Evolutionary conservation across 1,140 invertebrate genomes (phyloP).

Genomic region (Cardiocondyla obscurior): DNA sequence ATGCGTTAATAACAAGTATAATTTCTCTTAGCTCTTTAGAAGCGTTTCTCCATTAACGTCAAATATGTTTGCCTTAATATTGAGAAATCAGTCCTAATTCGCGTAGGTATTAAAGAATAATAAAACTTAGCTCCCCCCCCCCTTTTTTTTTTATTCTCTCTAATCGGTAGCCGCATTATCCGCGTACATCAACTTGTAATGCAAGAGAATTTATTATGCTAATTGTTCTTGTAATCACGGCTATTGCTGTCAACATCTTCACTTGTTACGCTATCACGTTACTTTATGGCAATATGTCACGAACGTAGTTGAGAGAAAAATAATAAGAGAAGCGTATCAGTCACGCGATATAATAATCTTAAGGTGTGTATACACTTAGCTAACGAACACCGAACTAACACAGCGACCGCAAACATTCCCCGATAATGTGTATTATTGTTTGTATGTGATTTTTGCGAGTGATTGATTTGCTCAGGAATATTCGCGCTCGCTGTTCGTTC

Average conservation of each 20-base stretch:
- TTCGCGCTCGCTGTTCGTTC: too few species aligned
- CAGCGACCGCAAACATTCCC: too few species aligned
- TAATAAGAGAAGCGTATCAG: constrained; percentile 13
- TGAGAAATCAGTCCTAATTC: neutral
- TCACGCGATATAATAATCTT: constrained; percentile 53
- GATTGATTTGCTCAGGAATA: too few species aligned
- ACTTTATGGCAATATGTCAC: constrained; percentile 46
- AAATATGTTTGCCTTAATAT: neutral
- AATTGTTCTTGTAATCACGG: neutral
- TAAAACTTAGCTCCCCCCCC: too few species aligned
- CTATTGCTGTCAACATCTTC: neutral
- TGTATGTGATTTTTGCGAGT: too few species aligned
- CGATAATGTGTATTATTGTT: too few species aligned
- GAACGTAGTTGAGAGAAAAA: constrained; percentile 23
- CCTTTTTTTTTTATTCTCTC: too few species aligned
- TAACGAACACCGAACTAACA: too few species aligned
- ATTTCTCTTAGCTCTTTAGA: neutral
- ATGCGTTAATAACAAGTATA: neutral
- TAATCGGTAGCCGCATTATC: neutral
- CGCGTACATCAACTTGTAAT: neutral
- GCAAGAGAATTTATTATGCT: neutral
- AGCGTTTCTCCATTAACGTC: neutral
- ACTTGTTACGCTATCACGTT: neutral
- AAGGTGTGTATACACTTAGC: too few species aligned
- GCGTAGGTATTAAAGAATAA: neutral